A percentile compares a stretch with the other conserved stretches of the same genome.
These are phyloP conservation scores for Neodiprion pinetum DNA, from an alignment of 1,140 invertebrate species.

Conservation along the genomic window DNA sequence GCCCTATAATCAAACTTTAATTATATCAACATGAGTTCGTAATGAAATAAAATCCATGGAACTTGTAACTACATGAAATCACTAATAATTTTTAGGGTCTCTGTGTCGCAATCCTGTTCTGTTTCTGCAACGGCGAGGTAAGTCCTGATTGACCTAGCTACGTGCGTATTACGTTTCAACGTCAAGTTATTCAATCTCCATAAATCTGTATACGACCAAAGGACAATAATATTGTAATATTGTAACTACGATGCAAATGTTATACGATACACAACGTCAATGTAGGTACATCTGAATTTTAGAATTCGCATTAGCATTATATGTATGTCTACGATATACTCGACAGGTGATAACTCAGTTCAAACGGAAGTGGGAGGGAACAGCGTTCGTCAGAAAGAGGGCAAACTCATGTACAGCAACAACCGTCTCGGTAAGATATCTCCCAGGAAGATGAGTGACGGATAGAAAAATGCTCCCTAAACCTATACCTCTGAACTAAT, in stretches of 20 bases:
- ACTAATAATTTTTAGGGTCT: constrained; percentile 75
- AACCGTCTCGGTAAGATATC: constrained; percentile 78
- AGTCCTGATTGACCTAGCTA: constrained; percentile 33
- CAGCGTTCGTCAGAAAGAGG: constrained; percentile 72
- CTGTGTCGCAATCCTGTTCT: constrained; percentile 90
- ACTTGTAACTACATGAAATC: no score
- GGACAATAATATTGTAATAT: no score
- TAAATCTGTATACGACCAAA: no score
- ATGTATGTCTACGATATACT: background rate
- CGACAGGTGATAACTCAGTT: constrained; percentile 77
- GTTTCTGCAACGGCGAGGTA: constrained; percentile 96
- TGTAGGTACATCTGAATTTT: no score
- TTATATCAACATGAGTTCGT: background rate
- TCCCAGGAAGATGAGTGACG: background rate
- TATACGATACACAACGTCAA: no score
- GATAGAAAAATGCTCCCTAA: background rate
- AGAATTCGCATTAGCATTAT: no score
- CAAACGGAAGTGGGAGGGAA: constrained; percentile 77
- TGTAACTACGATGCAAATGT: no score
- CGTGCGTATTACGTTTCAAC: no score
- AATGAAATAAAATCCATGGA: no score
- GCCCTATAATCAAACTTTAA: background rate
- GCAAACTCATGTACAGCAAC: constrained; percentile 84
- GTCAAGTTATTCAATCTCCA: background rate
- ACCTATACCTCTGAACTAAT: constrained; percentile 24